phyloP scores from a whole-genome alignment of 2,113 vertebrate species.

The Odontophorus gujanensis region DNA sequence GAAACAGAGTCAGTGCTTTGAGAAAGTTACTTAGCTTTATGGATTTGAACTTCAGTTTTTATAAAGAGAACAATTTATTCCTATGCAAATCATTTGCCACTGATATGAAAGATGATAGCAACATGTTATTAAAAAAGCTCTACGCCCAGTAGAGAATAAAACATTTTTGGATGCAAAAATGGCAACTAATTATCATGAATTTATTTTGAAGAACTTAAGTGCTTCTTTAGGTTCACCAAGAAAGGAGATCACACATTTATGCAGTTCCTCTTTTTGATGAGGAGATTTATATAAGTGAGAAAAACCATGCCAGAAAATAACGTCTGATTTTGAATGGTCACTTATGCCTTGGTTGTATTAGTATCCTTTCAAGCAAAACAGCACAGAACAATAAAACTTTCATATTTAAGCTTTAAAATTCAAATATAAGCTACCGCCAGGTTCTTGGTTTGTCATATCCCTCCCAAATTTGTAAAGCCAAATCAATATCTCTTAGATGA shows the following conservation, averaged over 20 bases:
- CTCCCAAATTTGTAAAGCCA: conserved; percentile 24
- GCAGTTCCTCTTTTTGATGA: background rate
- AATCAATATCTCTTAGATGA: background rate
- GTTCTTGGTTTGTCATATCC: background rate
- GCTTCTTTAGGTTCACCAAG: background rate
- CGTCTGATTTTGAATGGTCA: background rate
- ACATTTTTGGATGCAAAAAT: background rate
- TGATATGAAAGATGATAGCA: background rate
- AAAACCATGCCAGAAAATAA: background rate
- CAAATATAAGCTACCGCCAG: background rate
- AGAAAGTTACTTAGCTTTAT: background rate
- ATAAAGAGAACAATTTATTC: background rate
- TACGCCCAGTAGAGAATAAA: background rate
- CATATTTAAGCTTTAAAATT: conserved; percentile 9
- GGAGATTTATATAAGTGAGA: background rate
- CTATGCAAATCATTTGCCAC: background rate
- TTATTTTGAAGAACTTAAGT: background rate
- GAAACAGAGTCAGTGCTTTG: background rate
- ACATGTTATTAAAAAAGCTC: background rate
- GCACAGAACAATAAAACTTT: conserved; percentile 54
- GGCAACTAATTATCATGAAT: background rate
- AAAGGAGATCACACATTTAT: background rate
- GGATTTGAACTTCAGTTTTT: background rate
- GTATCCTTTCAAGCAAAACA: background rate
- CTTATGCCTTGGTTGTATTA: background rate